phyloP scores from a whole-genome alignment of 2,113 vertebrate genomes.

The Upupa epops region DNA sequence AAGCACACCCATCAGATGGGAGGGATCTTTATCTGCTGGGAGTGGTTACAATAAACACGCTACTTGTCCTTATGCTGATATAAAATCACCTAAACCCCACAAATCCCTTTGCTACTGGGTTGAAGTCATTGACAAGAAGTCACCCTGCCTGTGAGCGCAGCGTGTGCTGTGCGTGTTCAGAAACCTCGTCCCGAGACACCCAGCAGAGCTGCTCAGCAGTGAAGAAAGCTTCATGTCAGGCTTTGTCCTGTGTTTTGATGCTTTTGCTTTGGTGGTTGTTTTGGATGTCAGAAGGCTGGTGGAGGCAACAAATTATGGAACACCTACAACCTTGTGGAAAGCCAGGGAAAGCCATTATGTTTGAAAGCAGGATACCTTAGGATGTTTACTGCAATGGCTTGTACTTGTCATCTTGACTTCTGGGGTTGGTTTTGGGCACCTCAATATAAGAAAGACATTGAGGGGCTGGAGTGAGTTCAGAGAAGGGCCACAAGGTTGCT shows the following conservation, averaged over 20 bases:
- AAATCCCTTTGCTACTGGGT: not conserved
- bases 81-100: not conserved
- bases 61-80: too few relatives aligned
- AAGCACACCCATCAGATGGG: accelerated
- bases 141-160: too few relatives aligned
- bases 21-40: not conserved
- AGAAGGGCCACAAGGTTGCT: too few relatives aligned
- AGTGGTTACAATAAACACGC: not conserved
- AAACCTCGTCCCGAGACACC: too few relatives aligned
- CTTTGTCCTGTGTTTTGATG: too few relatives aligned
- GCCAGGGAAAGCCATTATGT: not conserved
- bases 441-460: too few relatives aligned
- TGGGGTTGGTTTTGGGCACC: too few relatives aligned
- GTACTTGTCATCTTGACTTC: too few relatives aligned
- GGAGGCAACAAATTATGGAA: not conserved
- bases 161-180: too few relatives aligned
- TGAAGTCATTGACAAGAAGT: not conserved
- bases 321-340: not conserved
- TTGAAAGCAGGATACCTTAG: not conserved
- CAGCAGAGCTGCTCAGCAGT: too few relatives aligned
- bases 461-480: too few relatives aligned
- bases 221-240: too few relatives aligned
- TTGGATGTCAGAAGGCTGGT: not conserved
- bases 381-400: not conserved
- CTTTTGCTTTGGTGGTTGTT: not conserved